Evolutionary conservation across 2,797 vertebrate genomes (phyloP).

Genomic region (Sardinella longiceps): DNA sequence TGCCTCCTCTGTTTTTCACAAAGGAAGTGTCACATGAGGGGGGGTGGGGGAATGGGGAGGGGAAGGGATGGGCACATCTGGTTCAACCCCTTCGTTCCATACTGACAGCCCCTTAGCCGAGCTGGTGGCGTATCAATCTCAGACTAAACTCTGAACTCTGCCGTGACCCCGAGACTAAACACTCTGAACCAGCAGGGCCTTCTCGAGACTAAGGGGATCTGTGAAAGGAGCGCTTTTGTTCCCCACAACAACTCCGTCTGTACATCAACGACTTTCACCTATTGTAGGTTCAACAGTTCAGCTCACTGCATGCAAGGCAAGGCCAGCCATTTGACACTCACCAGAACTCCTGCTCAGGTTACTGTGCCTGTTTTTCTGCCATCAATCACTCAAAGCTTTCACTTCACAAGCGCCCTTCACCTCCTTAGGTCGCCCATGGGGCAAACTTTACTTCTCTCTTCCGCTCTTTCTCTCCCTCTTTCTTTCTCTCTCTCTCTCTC

Average conservation of each 20-base stretch:
- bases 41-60: neutral
- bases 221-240: neutral
- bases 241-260: neutral
- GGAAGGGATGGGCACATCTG: neutral
- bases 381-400: neutral
- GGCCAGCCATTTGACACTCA: neutral
- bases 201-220: neutral
- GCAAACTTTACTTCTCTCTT: neutral
- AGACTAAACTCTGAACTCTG: slow-evolving; percentile 11
- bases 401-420: neutral
- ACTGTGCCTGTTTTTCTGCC: neutral
- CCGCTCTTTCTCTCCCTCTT: neutral
- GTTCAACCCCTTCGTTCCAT: neutral
- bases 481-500: neutral
- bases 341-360: neutral
- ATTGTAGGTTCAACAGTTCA: neutral
- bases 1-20: slow-evolving; percentile 10
- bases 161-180: slow-evolving; percentile 9
- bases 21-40: neutral
- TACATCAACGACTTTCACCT: neutral
- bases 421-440: neutral
- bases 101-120: neutral
- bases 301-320: neutral
- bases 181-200: neutral
- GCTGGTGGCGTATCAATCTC: neutral